Base-by-base conservation (phyloP, 2,888 invertebrate genomes). In the Hirtodrosophila alboralis region DNA sequence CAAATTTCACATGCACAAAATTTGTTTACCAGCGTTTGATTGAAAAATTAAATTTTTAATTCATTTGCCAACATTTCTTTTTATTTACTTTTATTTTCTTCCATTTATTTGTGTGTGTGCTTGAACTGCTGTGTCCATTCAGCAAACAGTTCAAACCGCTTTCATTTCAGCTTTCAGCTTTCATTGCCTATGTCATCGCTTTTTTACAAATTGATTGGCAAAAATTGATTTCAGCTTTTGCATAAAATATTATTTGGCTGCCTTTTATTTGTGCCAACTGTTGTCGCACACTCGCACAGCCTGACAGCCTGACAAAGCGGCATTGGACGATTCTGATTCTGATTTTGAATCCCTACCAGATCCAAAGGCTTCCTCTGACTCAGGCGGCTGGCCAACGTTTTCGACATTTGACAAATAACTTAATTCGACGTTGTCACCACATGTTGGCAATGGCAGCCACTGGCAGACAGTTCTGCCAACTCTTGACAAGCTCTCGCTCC, bases 21-120 rank as follows among this genome's bases (percentile, higher is more conserved):
- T n/a, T n/a, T 63, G 45, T 85, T 79, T 76, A 71, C 62, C 37
- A 56, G 61, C 33, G n/a, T n/a, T 51, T 71, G 69, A 85, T 83
- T 85, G 86, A 64, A 84, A 83, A 83, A 85, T 75, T 84, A 47
- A 72, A 83, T 83, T 76, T 83, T 85, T 85, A 83, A 84, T 80
- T 72, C 60, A 52, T 21, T 75, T 74, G 62, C 48, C 63, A 64
- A 27, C 57, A 31, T 2, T 7, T 21, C 5, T 7, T 27, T 3
- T 9, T 9, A 5, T 3, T 12, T 49, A 2, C 0, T 13, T 36
- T 43, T n/a, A 14, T 34, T 27, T 2, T 4, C 27, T 44, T 30
- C 6, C 18, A 4, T 21, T 21, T 21, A 9, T 27, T 16, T n/a
- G 33, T 16, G 6, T 9, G 33, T 7, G 16, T 7, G 12, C 28